Evolutionary conservation across 1,140 invertebrate species (phyloP), one percentile per base, ranked within the genome.

Genomic region (Acyrthosiphon pisum): DNA sequence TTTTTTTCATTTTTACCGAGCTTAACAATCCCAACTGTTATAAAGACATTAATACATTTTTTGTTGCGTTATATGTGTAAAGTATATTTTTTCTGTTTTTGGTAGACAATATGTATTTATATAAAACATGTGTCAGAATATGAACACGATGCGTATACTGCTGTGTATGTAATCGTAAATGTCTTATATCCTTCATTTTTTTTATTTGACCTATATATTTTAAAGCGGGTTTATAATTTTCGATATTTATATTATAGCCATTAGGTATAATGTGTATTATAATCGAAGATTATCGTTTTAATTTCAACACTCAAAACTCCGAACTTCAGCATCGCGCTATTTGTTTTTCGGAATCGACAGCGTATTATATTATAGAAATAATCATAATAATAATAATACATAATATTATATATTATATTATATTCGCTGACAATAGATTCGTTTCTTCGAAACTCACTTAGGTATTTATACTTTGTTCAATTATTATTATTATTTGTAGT

Each of bases 401-500:
- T 68, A 68, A 60, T 68, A 68, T n/a, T 68, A 68, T 30, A 22
- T 76, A 35, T 76, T 18, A 76, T n/a, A 76, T n/a, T n/a, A n/a
- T 76, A 76, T 76, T 76, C 60, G n/a, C 4, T 6, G 7, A 44
- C 37, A 86, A 46, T 53, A 86, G 30, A n/a, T 86, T 46, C 20
- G 48, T 89, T 89, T 89, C 6, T 8, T 23, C 20, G 48, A 35
- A 53, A 30, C 9, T 0, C 84, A 46, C 26, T 76, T 89, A 41
- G 41, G 41, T 41, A 18, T 89, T 76, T 46, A 30, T 20, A 89
- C 22, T 35, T 56, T 56, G 23, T 89, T 56, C 23, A 41, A 89
- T 89, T 56, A 53, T 89, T 89, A 53, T 89, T 89, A 89, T 89
- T 89, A 46, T 41, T 89, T 23, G 6, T 37, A 9, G 35, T 89